phyloP scores from a whole-genome alignment of 2,888 invertebrate species.

The Xestia c-nigrum region DNA sequence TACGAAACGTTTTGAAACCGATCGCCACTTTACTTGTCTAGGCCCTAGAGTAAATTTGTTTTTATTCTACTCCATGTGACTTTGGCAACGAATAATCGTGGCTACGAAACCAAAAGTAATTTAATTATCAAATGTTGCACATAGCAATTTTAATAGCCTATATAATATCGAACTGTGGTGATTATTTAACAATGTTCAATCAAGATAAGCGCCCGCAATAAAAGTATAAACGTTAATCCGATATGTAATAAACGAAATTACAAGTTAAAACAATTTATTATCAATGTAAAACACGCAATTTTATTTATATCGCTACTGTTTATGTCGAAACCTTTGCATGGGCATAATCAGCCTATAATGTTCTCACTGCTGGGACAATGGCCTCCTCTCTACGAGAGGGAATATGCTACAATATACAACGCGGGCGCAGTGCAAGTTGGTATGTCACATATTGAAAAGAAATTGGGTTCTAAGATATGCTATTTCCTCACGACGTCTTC shows the following conservation, averaged over 20 bases:
- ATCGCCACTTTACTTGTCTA: neutral
- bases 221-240: constrained; percentile 80
- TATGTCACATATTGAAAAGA: no score
- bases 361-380: no score
- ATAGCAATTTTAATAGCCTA: constrained; percentile 25
- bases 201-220: constrained; percentile 81
- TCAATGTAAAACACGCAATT: constrained; percentile 56
- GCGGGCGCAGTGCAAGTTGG: no score
- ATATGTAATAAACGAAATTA: constrained; percentile 70
- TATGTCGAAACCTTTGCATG: constrained; percentile 9
- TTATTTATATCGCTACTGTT: constrained; percentile 39
- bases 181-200: constrained; percentile 76
- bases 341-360: no score
- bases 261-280: constrained; percentile 59
- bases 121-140: neutral
- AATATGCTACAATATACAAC: no score
- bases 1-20: neutral
- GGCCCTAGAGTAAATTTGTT: neutral
- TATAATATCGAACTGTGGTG: constrained; percentile 25
- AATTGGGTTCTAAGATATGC: no score
- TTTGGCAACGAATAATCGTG: neutral
- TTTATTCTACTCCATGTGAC: neutral
- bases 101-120: neutral
- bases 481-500: no score
- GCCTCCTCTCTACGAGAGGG: no score